Evolutionary conservation across 2,797 vertebrate species (phyloP).

Genomic region (Acanthornis magna): DNA sequence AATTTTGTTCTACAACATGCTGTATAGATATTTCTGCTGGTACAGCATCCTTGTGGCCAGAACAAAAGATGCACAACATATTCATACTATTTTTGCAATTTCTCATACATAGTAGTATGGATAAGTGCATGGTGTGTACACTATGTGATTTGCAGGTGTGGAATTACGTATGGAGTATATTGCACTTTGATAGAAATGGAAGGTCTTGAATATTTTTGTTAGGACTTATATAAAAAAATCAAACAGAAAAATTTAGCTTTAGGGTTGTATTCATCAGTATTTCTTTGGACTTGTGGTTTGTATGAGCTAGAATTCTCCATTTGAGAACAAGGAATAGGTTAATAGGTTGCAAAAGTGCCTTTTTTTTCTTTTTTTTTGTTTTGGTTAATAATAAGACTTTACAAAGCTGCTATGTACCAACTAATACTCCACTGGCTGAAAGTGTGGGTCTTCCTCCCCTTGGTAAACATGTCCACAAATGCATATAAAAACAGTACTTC

Average conservation of each 20-base stretch:
- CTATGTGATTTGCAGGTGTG: slow-evolving; percentile 35
- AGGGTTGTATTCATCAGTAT: not conserved
- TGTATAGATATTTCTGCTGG: not conserved
- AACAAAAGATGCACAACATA: not conserved
- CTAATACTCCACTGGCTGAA: slow-evolving; percentile 31
- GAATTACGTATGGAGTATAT: slow-evolving; percentile 44
- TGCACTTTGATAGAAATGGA: slow-evolving; percentile 62
- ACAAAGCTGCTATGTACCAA: slow-evolving; percentile 66
- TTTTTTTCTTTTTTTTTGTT: not conserved
- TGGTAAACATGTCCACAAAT: not conserved
- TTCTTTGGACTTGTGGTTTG: not conserved
- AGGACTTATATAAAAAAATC: not conserved
- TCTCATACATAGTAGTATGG: not conserved
- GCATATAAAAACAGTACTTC: not conserved
- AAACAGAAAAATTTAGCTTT: not conserved
- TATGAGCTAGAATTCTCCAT: not conserved
- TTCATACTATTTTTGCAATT: not conserved
- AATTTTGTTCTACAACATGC: not conserved
- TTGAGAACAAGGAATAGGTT: not conserved
- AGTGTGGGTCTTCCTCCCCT: not conserved
- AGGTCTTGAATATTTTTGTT: slow-evolving; percentile 23
- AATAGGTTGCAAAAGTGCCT: not conserved
- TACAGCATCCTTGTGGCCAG: not conserved
- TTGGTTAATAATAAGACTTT: not conserved
- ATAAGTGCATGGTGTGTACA: not conserved